Evolutionary conservation across 2,888 invertebrate genomes (phyloP), one percentile per base, ranked within the genome.

Genomic region (Polyploca ridens): DNA sequence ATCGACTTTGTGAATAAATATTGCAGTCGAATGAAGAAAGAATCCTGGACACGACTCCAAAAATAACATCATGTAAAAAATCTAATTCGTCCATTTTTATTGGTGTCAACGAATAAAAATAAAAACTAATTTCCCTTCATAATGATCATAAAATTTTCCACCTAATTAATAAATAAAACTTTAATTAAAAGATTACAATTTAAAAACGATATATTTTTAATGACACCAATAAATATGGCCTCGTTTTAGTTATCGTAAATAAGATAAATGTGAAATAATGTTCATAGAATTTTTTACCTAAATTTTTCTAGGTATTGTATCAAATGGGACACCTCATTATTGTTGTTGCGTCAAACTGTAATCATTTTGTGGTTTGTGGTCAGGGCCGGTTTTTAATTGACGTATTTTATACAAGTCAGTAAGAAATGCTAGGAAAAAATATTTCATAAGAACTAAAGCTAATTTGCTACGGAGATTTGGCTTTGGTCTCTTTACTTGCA

Each of bases 201-300:
- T 46, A 14, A 46, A 46, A 14, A 2, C 4, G 5, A 16, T 1
- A 2, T 16, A 19, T 54, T 54, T 54, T 54, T 2, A 10, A 10
- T 10, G 54, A 54, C 54, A 54, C 19, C 54, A 19, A 54, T 54
- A 54, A 54, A 54, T 10, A 54, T 19, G 6, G 3, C 7, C 3
- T n/a, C 49, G 49, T n/a, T 16, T 38, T 60, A 16, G n/a, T 38
- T 0, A 10, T 41, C 41, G 41, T 41, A 27, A 61, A 61, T 61
- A 61, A 41, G 41, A 61, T 61, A 44, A 84, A 83, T 82, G 84
- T 83, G 84, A 84, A 87, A 83, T 54, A 54, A 54, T 54, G 70
- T 77, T 78, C 78, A 76, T 86, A 83, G 82, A 81, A 90, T 91
- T 91, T 41, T 91, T 90, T 91, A 91, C 91, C 90, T 91, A 88